Evolutionary conservation across 1,140 invertebrate genomes (phyloP).

Genomic region (Atta texana): DNA sequence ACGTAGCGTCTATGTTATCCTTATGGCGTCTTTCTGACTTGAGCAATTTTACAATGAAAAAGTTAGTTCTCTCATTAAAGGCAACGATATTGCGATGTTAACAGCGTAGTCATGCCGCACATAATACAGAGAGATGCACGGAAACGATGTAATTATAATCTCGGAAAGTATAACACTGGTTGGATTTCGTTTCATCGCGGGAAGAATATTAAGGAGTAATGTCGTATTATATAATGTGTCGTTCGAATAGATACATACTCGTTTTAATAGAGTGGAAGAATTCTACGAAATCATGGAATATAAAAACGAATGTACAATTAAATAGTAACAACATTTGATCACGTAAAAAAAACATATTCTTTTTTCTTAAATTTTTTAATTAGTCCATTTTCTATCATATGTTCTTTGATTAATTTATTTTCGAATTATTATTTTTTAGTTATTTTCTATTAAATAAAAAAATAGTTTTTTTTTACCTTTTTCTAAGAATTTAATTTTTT

Average conservation of each 20-base stretch:
- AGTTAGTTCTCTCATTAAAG: constrained; percentile 49
- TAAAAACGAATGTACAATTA: background rate
- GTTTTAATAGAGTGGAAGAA: constrained; percentile 18
- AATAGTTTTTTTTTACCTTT: too few relatives aligned
- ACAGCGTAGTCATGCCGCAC: constrained; percentile 21
- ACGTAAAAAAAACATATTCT: too few relatives aligned
- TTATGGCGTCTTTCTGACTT: background rate
- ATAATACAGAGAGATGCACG: constrained; percentile 31
- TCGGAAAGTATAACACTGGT: constrained; percentile 16
- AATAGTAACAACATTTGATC: background rate
- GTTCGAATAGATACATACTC: constrained; percentile 9
- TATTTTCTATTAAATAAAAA: too few relatives aligned
- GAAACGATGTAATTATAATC: constrained; percentile 53
- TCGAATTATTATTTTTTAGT: too few relatives aligned
- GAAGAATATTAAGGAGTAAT: constrained; percentile 52
- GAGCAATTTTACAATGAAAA: constrained; percentile 11
- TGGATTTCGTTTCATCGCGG: constrained; percentile 20
- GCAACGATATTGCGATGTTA: constrained; percentile 33
- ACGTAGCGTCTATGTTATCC: constrained; percentile 22
- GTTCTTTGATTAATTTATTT: too few relatives aligned
- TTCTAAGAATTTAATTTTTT: too few relatives aligned
- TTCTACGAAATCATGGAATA: background rate
- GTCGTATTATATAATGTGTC: background rate
- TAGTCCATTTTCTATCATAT: too few relatives aligned
- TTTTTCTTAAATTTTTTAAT: too few relatives aligned